phyloP scores from a whole-genome alignment of 1,140 invertebrate genomes.

The Bombus vancouverensis region DNA sequence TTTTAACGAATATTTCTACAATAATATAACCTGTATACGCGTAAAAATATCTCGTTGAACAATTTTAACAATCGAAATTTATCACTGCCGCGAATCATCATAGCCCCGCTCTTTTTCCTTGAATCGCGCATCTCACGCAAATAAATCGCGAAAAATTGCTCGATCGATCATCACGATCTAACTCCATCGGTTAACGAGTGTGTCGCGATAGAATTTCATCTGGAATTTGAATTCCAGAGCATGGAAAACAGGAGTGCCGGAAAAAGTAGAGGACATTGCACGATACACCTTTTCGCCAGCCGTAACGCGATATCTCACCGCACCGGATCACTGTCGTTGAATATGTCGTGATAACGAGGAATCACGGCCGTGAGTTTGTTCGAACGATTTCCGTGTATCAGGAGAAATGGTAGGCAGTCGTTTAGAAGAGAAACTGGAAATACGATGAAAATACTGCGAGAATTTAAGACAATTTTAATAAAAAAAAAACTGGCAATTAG shows the following conservation, averaged over 20 bases:
- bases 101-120: background rate
- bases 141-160: slow-evolving; percentile 1
- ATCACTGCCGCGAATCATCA: slow-evolving; percentile 32
- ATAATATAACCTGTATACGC: too few species aligned
- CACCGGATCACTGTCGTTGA: slow-evolving; percentile 2
- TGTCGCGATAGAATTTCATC: slow-evolving; percentile 20
- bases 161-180: background rate
- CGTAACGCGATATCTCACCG: background rate
- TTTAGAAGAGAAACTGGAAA: background rate
- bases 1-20: too few species aligned
- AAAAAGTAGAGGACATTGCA: background rate
- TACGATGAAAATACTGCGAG: background rate
- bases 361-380: slow-evolving; percentile 3
- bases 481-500: too few species aligned
- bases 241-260: slow-evolving; percentile 7
- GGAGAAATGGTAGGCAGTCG: too few species aligned
- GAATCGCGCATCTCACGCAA: slow-evolving; percentile 3
- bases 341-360: slow-evolving; percentile 1
- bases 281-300: background rate
- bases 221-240: slow-evolving; percentile 11
- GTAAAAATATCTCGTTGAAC: too few species aligned
- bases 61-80: background rate
- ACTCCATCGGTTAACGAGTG: slow-evolving; percentile 1
- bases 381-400: background rate
- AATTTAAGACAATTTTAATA: too few species aligned